phyloP scores from a whole-genome alignment of 2,113 vertebrate genomes.

The Rhabdomys dilectus region DNA sequence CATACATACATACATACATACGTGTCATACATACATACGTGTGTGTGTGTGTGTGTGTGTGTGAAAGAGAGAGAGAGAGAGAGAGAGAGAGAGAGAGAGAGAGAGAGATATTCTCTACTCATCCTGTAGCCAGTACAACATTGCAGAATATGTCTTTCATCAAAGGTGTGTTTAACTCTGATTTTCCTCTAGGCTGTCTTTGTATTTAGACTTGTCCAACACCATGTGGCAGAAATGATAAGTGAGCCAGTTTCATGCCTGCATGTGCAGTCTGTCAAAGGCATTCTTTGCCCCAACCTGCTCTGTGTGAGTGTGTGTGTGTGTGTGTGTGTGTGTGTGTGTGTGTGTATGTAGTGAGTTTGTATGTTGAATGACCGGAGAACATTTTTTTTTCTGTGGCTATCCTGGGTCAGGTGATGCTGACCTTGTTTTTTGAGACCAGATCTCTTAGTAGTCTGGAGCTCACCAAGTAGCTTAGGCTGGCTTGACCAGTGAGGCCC shows the following conservation, averaged over 20 bases:
- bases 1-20: too few relatives aligned
- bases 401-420: not conserved
- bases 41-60: not conserved
- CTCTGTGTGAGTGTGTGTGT: not conserved
- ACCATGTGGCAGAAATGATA: not conserved
- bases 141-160: not conserved
- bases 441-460: not conserved
- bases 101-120: not conserved
- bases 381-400: not conserved
- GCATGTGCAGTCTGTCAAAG: not conserved
- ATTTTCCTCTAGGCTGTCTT: not conserved
- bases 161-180: not conserved
- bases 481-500: not conserved
- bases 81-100: too few relatives aligned
- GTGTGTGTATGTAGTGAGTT: not conserved
- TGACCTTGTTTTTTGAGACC: not conserved
- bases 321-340: not conserved
- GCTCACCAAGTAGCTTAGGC: not conserved
- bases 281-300: accelerated
- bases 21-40: too few relatives aligned
- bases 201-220: not conserved
- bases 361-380: not conserved
- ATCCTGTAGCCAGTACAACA: not conserved
- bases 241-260: not conserved
- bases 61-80: too few relatives aligned